Conservation (phyloP, 2,113 vertebrate genomes). For the Eleginops maclovinus region DNA sequence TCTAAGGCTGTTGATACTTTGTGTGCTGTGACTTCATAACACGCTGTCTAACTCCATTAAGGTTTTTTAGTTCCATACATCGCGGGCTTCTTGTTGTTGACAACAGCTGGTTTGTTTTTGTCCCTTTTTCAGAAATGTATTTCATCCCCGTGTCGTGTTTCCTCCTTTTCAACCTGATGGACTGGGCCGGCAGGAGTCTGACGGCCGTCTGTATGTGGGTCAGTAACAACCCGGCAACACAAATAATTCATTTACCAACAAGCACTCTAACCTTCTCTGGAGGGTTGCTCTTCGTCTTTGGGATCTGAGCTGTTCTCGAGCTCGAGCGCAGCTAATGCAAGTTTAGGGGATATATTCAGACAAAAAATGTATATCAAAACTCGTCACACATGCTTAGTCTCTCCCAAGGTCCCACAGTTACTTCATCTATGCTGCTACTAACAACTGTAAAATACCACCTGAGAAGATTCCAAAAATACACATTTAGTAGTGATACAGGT, state of each 20-base stretch:
- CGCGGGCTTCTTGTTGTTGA: constrained; percentile 48
- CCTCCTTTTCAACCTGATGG: constrained; percentile 94
- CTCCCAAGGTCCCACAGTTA: background rate
- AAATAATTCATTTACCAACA: background rate
- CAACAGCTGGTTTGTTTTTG: constrained; percentile 25
- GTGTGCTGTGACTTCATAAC: background rate
- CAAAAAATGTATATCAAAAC: background rate
- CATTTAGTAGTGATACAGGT: background rate
- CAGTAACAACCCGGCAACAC: constrained; percentile 68
- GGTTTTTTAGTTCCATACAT: background rate
- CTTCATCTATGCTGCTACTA: background rate
- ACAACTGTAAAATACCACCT: background rate
- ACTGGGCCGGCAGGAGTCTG: constrained; percentile 95
- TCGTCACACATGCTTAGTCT: background rate
- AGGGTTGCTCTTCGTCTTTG: background rate
- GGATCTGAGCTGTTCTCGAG: background rate
- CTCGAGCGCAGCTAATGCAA: background rate
- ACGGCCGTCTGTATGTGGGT: constrained; percentile 93
- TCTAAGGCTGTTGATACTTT: background rate
- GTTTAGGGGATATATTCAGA: background rate
- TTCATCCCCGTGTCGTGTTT: constrained; percentile 96
- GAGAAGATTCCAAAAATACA: background rate
- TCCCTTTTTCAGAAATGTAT: constrained; percentile 82
- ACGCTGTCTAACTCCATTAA: background rate
- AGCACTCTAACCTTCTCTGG: background rate